Evolutionary conservation across 2,888 invertebrate species (phyloP), one percentile per base, ranked within the genome.

Genomic region (Andrena bucephala): DNA sequence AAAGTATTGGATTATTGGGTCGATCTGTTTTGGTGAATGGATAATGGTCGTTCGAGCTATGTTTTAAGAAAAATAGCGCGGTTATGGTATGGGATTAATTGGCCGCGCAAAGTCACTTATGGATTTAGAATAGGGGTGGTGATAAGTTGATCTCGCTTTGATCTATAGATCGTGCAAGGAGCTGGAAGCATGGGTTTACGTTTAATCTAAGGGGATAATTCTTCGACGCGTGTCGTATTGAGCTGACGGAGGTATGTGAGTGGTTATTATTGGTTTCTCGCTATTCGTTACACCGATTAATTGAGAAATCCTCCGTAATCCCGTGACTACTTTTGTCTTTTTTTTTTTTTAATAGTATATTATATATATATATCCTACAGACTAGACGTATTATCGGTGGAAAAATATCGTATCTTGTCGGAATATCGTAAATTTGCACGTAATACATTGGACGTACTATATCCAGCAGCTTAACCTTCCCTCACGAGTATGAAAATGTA

Each of bases 361-460:
- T 85, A 67, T 50, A 65, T 62, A 52, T 84, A 87, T 75, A 57
- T 57, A 70, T 13, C 81, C 86, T 88, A 85, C 82, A 84, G 74
- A 70, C 88, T 91, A 90, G 78, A 90, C 82, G 87, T 89, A 87
- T 89, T 91, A 89, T 90, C 88, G 89, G 93, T 93, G 93, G 91
- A 93, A 93, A 93, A 93, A 93, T 93, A 93, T 93, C 87, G 87
- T 90, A 91, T 90, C 86, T 92, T 89, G 84, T 91, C 85, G 87
- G 89, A 91, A 91, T 93, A 92, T 91, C 87, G 84, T 92, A 87
- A 90, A 90, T 92, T 91, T 91, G 88, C 88, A 90, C 88, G 84
- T 89, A 71, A 85, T 89, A 86, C 82, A 83, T 82, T 89, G 88
- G 88, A 87, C 88, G 88, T 88, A 85, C 87, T 85, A 77, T 85